Evolutionary conservation across 2,797 vertebrate species (phyloP).

Genomic region (Pelodytes ibericus): DNA sequence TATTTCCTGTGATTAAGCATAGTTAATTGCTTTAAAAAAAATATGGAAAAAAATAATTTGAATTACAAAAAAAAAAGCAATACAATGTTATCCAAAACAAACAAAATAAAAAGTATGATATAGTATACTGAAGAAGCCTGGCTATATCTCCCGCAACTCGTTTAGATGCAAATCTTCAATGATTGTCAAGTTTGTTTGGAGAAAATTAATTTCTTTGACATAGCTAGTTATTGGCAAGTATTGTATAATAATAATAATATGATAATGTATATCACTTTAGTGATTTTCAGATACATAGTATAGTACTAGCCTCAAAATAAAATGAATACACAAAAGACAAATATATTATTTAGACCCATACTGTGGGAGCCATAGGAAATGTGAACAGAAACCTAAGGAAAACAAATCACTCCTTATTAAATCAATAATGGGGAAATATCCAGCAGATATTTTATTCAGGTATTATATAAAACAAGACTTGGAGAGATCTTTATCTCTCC

Average conservation of each 20-base stretch:
- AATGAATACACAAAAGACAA: slow-evolving; percentile 13
- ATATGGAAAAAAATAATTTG: neutral
- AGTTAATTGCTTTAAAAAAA: neutral
- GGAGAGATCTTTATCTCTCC: no score
- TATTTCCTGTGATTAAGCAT: neutral
- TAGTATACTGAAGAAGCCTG: no score
- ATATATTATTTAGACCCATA: slow-evolving; percentile 21
- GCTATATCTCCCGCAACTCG: no score
- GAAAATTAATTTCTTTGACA: neutral
- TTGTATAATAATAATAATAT: no score
- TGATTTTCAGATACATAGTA: slow-evolving; percentile 6
- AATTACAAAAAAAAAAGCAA: no score
- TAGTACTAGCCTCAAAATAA: slow-evolving; percentile 1
- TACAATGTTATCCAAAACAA: neutral
- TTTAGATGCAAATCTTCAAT: no score
- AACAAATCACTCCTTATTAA: no score
- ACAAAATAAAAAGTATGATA: neutral
- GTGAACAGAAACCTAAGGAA: no score
- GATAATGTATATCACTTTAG: slow-evolving; percentile 1
- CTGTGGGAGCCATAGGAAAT: neutral
- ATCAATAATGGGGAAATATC: no score
- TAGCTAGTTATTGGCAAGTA: slow-evolving; percentile 11
- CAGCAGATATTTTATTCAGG: no score
- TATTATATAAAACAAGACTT: no score
- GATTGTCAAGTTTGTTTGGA: no score